phyloP scores from a whole-genome alignment of 2,113 vertebrate species.

The Hemibagrus wyckioides region DNA sequence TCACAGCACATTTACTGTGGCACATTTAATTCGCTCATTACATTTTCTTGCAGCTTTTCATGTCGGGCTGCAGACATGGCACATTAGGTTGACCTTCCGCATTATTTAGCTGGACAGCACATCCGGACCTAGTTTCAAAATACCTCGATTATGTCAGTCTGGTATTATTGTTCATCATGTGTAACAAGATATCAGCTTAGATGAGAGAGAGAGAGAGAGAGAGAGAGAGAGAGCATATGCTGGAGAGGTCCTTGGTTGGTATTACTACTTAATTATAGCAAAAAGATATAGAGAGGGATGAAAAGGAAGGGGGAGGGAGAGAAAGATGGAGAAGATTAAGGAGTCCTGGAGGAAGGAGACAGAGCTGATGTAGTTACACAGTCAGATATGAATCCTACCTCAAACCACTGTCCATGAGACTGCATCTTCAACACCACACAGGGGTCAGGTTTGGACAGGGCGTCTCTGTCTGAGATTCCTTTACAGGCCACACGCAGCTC shows the following conservation, averaged over 20 bases:
- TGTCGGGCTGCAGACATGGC: background rate
- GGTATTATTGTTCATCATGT: background rate
- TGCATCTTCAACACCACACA: conserved; percentile 84
- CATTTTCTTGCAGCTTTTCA: background rate
- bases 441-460: conserved; percentile 81
- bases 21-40: background rate
- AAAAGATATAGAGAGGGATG: background rate
- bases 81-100: background rate
- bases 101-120: background rate
- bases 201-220: background rate
- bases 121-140: conserved; percentile 24
- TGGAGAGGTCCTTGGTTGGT: background rate
- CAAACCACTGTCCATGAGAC: conserved; percentile 84
- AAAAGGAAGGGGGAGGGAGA: background rate
- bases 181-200: conserved; percentile 18
- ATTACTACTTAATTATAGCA: conserved; percentile 8
- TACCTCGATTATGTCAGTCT: background rate
- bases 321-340: background rate
- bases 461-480: conserved; percentile 81
- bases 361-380: background rate
- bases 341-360: background rate
- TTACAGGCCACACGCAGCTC: conserved; percentile 85
- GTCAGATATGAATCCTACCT: conserved; percentile 69
- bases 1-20: background rate
- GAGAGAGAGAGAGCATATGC: background rate